Base-by-base conservation (phyloP, 1,140 invertebrate species). In the Penaeus chinensis region DNA sequence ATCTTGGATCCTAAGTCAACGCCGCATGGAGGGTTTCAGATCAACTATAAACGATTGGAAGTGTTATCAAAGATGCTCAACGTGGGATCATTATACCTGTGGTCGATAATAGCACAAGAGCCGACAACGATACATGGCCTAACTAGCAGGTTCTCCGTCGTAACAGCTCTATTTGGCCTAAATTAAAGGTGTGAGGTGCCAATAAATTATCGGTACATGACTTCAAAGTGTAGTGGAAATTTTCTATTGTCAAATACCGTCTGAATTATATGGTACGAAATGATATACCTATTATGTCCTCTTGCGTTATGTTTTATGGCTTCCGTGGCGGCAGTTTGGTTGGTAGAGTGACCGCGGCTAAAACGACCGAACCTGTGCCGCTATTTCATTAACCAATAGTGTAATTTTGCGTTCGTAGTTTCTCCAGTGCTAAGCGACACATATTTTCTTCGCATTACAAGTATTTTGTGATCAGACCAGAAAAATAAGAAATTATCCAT, bases 221-320 rank as follows among this genome's bases (percentile, higher is more conserved):
- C 85, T 82, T 83, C 85, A 76, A 63, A 87, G 85, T 87, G 85
- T 87, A 87, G 85, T 87, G 85, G 85, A 76, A 83, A 87, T 87
- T 87, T 83, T 87, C 80, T 87, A 87, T 87, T 87, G 85, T 83
- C 85, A 87, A 87, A 87, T 82, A 82, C 71, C 80, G 27, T 42
- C 81, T 87, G 85, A 87, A 87, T 87, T 87, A 87, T 87, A 87
- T 82, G 80, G 85, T 87, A 82, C 85, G 85, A 87, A 87, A 87
- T 87, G 85, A 87, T 87, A 87, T 87, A 87, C 69, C 85, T 87
- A 87, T 87, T 87, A 87, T 78, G 71, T 83, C 85, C 78, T 87
- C 80, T 82, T 61, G n/a, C 61, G 8, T 65, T 27, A 60, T 87
- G 80, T 82, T 87, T 82, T 87, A 87, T 87, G 62, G 85, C 80